Evolutionary conservation across 2,888 invertebrate species (phyloP).

Genomic region (Argyresthia albistria): DNA sequence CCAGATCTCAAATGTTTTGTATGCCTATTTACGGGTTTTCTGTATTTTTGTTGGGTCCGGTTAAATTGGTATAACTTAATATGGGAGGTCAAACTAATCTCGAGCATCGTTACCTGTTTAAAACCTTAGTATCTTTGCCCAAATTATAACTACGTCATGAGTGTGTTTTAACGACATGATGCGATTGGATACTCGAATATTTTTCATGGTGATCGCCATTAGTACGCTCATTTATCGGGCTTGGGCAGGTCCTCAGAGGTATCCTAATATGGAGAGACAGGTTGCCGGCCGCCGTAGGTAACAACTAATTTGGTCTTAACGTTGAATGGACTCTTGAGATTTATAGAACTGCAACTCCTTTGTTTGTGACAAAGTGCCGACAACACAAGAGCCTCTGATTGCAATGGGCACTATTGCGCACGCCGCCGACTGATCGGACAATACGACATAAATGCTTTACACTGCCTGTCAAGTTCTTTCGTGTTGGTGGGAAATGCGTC

Average conservation of each 20-base stretch:
- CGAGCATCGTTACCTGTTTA: background rate
- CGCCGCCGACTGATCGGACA: constrained; percentile 33
- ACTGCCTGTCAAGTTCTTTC: too few relatives aligned
- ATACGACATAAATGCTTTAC: constrained; percentile 50
- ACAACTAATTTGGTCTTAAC: constrained; percentile 6
- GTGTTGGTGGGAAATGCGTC: too few relatives aligned
- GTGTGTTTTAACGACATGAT: background rate
- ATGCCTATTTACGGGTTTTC: too few relatives aligned
- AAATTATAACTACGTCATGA: background rate
- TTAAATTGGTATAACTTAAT: background rate
- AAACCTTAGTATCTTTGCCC: background rate
- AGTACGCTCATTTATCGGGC: constrained; percentile 3
- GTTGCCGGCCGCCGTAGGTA: background rate
- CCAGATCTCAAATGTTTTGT: too few relatives aligned
- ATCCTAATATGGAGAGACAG: constrained; percentile 1
- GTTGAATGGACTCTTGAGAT: constrained; percentile 2
- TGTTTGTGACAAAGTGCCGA: constrained; percentile 18
- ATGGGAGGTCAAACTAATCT: background rate
- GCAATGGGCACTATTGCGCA: constrained; percentile 37
- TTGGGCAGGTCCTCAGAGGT: background rate
- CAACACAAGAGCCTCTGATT: constrained; percentile 35
- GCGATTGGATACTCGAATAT: background rate
- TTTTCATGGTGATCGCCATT: background rate
- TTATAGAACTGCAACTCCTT: constrained; percentile 6
- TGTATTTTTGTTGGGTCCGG: background rate